phyloP scores from a whole-genome alignment of 2,113 vertebrate genomes.

The Dipodomys ordii region DNA sequence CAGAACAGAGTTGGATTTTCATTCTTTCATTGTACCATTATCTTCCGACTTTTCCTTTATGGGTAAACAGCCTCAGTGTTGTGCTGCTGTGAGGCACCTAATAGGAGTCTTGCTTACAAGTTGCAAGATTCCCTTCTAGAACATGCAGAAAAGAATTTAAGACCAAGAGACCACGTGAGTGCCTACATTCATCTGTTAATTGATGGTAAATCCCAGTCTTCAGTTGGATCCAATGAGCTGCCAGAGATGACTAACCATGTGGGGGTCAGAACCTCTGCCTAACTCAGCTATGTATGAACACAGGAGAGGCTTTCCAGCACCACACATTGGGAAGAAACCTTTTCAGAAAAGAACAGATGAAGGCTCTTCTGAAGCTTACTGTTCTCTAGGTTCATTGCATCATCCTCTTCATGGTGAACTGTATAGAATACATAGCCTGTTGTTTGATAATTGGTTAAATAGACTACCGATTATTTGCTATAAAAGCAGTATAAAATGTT shows the following conservation, averaged over 20 bases:
- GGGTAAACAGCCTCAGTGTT: neutral
- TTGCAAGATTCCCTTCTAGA: neutral
- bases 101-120: neutral
- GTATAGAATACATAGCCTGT: conserved; percentile 7
- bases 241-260: neutral
- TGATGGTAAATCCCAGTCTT: neutral
- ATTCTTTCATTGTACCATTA: neutral
- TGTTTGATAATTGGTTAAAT: conserved; percentile 18
- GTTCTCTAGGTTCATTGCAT: neutral
- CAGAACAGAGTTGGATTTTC: neutral
- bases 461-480: conserved; percentile 4
- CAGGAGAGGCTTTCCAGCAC: neutral
- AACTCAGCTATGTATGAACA: neutral
- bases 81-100: neutral
- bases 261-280: neutral
- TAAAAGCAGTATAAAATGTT: neutral
- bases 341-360: conserved; percentile 20
- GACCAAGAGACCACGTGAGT: conserved; percentile 10
- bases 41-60: neutral
- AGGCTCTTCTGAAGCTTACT: conserved; percentile 11
- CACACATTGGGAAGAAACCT: neutral
- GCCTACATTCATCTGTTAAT: neutral
- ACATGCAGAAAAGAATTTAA: neutral
- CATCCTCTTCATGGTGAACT: neutral
- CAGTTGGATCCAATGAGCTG: neutral